phyloP scores from a whole-genome alignment of 2,888 invertebrate genomes.

The Idaea biselata region DNA sequence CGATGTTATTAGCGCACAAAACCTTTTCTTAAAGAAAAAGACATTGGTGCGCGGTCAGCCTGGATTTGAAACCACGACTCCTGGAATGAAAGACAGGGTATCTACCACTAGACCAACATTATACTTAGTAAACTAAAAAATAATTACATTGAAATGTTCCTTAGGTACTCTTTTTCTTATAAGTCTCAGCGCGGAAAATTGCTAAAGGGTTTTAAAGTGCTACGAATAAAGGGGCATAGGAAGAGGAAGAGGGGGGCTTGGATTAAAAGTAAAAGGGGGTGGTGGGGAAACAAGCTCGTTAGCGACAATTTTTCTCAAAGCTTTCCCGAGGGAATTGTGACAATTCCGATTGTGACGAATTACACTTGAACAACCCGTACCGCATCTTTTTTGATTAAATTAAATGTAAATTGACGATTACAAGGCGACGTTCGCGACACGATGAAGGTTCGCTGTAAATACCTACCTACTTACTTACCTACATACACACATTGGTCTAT shows the following conservation, averaged over 20 bases:
- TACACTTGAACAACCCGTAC: slow-evolving; percentile 59
- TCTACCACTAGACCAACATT: no score
- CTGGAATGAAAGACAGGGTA: no score
- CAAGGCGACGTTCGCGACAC: slow-evolving; percentile 7
- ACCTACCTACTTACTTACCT: background rate
- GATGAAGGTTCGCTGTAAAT: slow-evolving; percentile 17
- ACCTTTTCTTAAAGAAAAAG: no score
- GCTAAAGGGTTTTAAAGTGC: slow-evolving; percentile 78
- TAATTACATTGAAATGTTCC: slow-evolving; percentile 54
- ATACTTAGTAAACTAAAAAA: no score
- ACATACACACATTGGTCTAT: no score
- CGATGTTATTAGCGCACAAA: no score
- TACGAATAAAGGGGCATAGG: slow-evolving; percentile 52
- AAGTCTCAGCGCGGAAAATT: slow-evolving; percentile 69
- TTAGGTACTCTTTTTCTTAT: slow-evolving; percentile 66
- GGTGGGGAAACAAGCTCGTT: slow-evolving; percentile 63
- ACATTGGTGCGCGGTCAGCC: no score
- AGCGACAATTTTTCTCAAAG: slow-evolving; percentile 79
- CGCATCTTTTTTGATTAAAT: slow-evolving; percentile 56
- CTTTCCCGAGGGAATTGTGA: slow-evolving; percentile 72
- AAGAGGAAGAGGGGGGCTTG: slow-evolving; percentile 33
- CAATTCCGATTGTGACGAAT: slow-evolving; percentile 78
- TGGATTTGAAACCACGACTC: no score
- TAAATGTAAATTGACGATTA: slow-evolving; percentile 41
- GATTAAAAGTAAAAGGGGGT: slow-evolving; percentile 62